A percentile compares a stretch with the other conserved stretches of the same genome.
Evolutionary conservation across 2,113 vertebrate genomes (phyloP).

Genomic region (Chunga burmeisteri): DNA sequence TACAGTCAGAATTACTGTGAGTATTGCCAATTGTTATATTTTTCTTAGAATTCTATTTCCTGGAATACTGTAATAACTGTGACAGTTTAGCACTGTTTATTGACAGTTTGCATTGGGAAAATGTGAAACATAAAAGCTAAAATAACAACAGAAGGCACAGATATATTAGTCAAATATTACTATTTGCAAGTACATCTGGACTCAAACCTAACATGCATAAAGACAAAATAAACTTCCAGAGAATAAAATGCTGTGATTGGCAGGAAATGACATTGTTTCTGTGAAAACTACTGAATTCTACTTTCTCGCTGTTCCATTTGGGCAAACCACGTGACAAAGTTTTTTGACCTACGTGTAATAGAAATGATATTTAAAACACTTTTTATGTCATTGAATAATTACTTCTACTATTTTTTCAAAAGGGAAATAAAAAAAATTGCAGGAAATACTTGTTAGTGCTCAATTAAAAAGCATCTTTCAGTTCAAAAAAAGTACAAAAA

Average conservation of each 20-base stretch:
- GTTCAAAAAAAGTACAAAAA: not conserved
- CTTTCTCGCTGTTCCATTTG: not conserved
- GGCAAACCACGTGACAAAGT: not conserved
- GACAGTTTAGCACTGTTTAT: not conserved
- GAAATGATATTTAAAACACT: not conserved
- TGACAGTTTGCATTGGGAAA: not conserved
- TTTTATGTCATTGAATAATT: not conserved
- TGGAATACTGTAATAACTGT: not conserved
- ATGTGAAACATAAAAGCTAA: not conserved
- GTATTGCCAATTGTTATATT: not conserved
- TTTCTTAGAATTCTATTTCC: not conserved
- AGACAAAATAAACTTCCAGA: not conserved
- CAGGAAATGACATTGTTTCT: not conserved
- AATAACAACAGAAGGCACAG: not conserved
- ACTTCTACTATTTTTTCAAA: not conserved
- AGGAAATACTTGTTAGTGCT: not conserved
- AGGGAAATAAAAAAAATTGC: not conserved
- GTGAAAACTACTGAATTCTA: not conserved
- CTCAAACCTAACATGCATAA: not conserved
- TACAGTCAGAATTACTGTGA: not conserved
- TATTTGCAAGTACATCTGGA: not conserved
- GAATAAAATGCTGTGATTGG: not conserved
- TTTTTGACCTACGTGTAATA: not conserved
- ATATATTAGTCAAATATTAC: not conserved
- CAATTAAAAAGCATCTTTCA: not conserved